Percentiles rank a stretch among this genome's conserved stretches.
These are phyloP conservation scores for Phengaris arion DNA, from an alignment of 2,888 invertebrate species.

Conservation along the genomic window DNA sequence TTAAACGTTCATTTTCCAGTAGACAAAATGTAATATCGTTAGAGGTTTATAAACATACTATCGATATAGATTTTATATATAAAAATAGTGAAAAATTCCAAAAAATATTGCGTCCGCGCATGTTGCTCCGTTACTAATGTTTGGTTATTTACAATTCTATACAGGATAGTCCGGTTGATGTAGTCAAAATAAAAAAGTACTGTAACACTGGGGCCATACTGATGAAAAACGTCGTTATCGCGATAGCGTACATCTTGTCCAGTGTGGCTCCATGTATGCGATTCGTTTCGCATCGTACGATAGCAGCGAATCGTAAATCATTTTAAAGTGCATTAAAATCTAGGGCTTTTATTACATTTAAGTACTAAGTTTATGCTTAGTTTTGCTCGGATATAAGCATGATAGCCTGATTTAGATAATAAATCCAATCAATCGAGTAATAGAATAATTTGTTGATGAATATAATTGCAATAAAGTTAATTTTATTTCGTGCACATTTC, in stretches of 20 bases:
- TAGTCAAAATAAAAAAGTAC: neutral
- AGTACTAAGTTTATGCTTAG: neutral
- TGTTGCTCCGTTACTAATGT: neutral
- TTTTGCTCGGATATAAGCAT: neutral
- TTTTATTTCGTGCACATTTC: neutral
- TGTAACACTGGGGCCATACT: neutral
- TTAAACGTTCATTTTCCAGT: slow-evolving; percentile 36
- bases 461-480: neutral
- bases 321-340: neutral
- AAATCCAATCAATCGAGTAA: no score
- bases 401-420: no score
- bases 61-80: slow-evolving; percentile 28
- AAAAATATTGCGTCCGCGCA: slow-evolving; percentile 19
- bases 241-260: neutral
- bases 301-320: neutral
- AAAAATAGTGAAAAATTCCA: neutral
- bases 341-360: slow-evolving; percentile 13
- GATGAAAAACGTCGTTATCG: neutral
- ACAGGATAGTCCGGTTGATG: neutral
- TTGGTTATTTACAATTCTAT: neutral
- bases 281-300: neutral
- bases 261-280: neutral
- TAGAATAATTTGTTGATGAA: neutral
- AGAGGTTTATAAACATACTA: slow-evolving; percentile 27
- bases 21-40: slow-evolving; percentile 22